Conservation (phyloP, 2,797 vertebrate genomes). For the Falco cherrug region DNA sequence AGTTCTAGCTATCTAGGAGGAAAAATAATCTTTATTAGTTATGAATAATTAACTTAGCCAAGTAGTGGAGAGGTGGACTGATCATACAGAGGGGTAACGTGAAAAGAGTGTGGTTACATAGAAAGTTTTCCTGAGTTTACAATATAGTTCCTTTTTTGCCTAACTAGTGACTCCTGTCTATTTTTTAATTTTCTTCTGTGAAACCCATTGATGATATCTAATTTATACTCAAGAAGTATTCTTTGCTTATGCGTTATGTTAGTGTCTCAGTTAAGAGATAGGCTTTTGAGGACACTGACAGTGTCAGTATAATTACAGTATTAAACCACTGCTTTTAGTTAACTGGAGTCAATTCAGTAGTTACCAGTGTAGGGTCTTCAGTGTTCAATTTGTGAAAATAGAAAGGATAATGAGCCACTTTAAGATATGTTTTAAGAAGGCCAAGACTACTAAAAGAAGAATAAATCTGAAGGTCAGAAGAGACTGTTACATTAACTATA, state of each 20-base stretch:
- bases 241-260: not conserved
- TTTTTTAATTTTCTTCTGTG: not conserved
- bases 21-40: not conserved
- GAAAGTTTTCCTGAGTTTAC: not conserved
- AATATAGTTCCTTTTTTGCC: not conserved
- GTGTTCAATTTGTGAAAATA: not conserved
- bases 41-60: not conserved
- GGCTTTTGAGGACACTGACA: not conserved
- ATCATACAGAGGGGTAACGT: not conserved
- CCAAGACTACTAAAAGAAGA: not conserved
- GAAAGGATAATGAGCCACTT: not conserved
- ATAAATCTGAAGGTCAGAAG: not conserved
- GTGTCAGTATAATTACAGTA: not conserved
- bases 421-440: not conserved
- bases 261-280: not conserved
- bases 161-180: not conserved
- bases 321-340: not conserved
- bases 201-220: not conserved
- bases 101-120: not conserved
- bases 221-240: not conserved
- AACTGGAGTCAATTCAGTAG: not conserved
- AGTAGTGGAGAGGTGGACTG: not conserved
- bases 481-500: not conserved
- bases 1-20: not conserved
- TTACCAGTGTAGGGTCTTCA: not conserved